Percentiles rank a stretch among this genome's conserved stretches.
These are phyloP conservation scores for Chionis minor DNA, from an alignment of 2,113 vertebrate genomes.

Conservation along the genomic window DNA sequence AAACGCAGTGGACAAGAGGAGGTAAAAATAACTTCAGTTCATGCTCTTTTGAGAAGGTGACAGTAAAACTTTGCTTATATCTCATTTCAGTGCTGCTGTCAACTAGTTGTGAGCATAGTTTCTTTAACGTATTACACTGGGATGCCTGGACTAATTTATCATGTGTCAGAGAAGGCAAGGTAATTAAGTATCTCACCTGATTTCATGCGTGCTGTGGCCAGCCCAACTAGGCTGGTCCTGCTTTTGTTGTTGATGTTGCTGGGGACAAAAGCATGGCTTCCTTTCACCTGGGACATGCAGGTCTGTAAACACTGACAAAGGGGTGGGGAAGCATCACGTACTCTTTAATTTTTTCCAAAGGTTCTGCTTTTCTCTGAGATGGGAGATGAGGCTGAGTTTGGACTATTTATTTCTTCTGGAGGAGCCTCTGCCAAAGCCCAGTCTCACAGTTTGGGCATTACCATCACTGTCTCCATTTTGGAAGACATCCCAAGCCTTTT, in stretches of 20 bases:
- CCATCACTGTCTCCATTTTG: not conserved
- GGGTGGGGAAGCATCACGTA: not conserved
- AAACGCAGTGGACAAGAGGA: not conserved
- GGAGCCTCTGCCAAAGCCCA: not conserved
- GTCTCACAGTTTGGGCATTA: not conserved
- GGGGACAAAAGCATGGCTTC: not conserved
- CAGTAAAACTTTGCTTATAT: not conserved
- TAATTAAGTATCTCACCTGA: not conserved
- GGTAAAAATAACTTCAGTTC: conserved; percentile 12
- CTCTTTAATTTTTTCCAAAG: not conserved
- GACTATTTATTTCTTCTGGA: not conserved
- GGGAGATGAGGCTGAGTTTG: not conserved
- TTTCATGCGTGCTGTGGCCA: not conserved
- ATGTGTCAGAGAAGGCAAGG: not conserved
- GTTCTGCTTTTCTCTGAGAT: not conserved
- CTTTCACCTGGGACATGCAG: not conserved
- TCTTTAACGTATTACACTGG: not conserved
- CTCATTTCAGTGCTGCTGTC: not conserved
- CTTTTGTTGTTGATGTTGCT: not conserved
- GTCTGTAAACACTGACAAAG: not conserved
- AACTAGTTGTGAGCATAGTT: not conserved
- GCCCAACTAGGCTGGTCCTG: not conserved
- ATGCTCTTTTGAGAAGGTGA: conserved; percentile 32
- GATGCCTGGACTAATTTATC: not conserved
- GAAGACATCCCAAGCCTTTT: not conserved